Percentiles rank a stretch among this genome's conserved stretches.
Evolutionary conservation across 2,113 vertebrate species (phyloP).

Genomic region (Leptobrachium leishanense): DNA sequence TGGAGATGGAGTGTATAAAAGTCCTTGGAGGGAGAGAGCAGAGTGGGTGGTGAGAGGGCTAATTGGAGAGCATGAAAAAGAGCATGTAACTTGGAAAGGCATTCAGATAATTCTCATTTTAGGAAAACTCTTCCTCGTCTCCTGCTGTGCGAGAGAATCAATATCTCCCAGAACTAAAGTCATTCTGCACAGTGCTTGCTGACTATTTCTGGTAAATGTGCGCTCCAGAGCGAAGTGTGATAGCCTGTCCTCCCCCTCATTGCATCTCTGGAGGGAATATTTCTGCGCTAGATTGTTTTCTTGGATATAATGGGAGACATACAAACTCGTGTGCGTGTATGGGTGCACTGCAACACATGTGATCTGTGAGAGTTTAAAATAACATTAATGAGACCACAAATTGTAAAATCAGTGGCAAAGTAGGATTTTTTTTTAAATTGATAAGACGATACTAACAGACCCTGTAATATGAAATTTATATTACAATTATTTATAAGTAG

Average conservation of each 20-base stretch:
- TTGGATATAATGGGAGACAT: neutral
- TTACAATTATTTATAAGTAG: no score
- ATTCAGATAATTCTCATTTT: neutral
- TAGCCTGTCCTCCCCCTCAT: conserved; percentile 21
- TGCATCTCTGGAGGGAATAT: neutral
- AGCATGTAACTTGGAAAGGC: neutral
- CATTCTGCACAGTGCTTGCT: conserved; percentile 2
- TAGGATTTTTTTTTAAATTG: no score
- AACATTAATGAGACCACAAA: no score
- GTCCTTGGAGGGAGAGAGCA: neutral
- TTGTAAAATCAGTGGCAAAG: no score
- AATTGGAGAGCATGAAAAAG: neutral
- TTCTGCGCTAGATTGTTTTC: neutral
- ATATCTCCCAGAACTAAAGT: neutral
- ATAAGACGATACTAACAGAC: no score
- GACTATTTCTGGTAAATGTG: conserved; percentile 33
- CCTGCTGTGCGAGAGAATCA: neutral
- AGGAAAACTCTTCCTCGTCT: neutral
- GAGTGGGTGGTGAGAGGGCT: neutral
- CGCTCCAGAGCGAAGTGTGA: conserved; percentile 11
- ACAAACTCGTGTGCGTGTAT: neutral
- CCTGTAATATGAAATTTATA: no score
- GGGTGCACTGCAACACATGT: neutral
- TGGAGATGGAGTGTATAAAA: neutral
- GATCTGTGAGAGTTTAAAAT: no score